Conservation (phyloP, 2,113 vertebrate genomes). For the Geococcyx californianus region DNA sequence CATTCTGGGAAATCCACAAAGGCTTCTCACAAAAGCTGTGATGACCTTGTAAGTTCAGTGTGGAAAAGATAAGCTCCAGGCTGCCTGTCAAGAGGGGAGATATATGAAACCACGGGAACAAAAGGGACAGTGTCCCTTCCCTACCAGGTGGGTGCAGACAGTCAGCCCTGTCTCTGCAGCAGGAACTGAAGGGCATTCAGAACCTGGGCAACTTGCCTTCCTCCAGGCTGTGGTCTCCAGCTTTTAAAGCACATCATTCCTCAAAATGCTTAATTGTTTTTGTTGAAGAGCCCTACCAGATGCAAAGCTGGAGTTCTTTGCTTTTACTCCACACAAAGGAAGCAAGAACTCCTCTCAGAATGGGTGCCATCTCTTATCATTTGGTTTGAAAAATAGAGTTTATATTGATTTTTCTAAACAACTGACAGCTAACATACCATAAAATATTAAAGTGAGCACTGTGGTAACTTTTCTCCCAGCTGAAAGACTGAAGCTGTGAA, state of each 20-base stretch:
- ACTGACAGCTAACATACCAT: rapidly evolving
- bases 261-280: not conserved
- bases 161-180: not conserved
- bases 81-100: not conserved
- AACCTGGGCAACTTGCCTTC: not conserved
- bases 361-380: not conserved
- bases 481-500: not conserved
- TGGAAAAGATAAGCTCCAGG: not conserved
- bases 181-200: not conserved
- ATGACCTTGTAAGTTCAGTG: not conserved
- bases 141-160: not conserved
- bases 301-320: not conserved
- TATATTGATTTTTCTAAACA: not conserved
- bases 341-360: not conserved
- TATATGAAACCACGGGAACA: not conserved
- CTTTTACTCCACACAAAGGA: not conserved
- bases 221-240: not conserved
- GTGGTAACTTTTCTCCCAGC: rapidly evolving
- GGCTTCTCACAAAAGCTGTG: not conserved
- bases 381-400: not conserved
- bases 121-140: not conserved
- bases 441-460: rapidly evolving
- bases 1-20: not conserved
- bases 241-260: not conserved
- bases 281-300: not conserved